These are phyloP conservation scores for Formicarius rufipectus DNA, from an alignment of 2,113 vertebrate genomes.

Conservation along the genomic window DNA sequence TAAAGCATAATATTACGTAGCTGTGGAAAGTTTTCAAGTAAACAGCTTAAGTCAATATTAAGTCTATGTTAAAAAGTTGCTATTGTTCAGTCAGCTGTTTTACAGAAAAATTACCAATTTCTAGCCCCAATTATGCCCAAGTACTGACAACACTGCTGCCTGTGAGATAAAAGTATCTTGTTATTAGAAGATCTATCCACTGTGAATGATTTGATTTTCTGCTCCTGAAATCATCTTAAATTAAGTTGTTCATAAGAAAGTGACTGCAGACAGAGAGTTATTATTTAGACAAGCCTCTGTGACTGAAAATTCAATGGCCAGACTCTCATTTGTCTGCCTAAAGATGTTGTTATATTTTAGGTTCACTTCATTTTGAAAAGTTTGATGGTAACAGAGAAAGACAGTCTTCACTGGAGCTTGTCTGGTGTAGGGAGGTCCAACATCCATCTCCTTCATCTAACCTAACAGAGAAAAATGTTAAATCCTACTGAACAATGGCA, in stretches of 20 bases:
- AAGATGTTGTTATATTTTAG: slow-evolving; percentile 38
- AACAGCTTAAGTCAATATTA: background rate
- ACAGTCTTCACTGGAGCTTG: slow-evolving; percentile 11
- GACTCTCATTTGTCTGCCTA: slow-evolving; percentile 20
- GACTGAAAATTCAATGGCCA: slow-evolving; percentile 20
- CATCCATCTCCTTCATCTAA: background rate
- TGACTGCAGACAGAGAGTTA: slow-evolving; percentile 15
- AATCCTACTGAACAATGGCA: background rate
- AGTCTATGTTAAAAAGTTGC: background rate
- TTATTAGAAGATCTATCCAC: slow-evolving; percentile 33
- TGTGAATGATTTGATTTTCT: slow-evolving; percentile 69
- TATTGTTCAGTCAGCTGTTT: background rate
- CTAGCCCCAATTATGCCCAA: slow-evolving; percentile 12
- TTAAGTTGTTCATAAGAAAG: slow-evolving; percentile 32
- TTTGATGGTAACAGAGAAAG: slow-evolving; percentile 48
- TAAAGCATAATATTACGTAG: background rate
- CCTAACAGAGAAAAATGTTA: background rate
- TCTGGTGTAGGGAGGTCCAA: background rate
- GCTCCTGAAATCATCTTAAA: slow-evolving; percentile 60
- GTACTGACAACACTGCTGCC: background rate
- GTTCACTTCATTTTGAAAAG: slow-evolving; percentile 46
- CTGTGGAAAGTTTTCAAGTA: background rate
- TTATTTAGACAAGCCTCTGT: slow-evolving; percentile 23
- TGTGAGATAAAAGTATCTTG: slow-evolving; percentile 31
- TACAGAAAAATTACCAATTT: slow-evolving; percentile 17